Conservation (phyloP, 2,797 vertebrate genomes). For the Betta splendens region DNA sequence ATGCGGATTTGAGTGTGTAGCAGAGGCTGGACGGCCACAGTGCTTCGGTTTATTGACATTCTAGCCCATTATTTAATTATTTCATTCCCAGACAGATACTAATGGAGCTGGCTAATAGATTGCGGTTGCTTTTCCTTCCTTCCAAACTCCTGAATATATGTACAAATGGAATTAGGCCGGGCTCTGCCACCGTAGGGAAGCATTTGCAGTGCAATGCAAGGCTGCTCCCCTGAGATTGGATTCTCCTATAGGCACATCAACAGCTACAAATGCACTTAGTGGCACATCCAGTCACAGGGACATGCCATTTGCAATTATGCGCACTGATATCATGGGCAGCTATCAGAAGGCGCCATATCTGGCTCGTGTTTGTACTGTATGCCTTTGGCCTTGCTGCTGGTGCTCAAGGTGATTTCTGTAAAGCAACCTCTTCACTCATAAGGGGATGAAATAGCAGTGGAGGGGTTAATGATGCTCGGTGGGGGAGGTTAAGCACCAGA, state of each 20-base stretch:
- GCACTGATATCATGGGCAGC: conserved; percentile 34
- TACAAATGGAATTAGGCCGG: conserved; percentile 80
- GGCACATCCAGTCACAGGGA: conserved; percentile 43
- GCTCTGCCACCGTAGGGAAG: conserved; percentile 57
- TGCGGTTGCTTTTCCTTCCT: conserved; percentile 78
- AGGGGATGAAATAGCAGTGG: conserved; percentile 50
- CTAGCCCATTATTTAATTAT: conserved; percentile 85
- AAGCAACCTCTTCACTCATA: conserved; percentile 53
- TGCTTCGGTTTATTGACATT: conserved; percentile 83
- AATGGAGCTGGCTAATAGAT: conserved; percentile 85
- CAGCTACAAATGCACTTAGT: conserved; percentile 69
- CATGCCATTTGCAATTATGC: conserved; percentile 56
- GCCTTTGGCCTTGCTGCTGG: conserved; percentile 37
- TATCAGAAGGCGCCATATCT: conserved; percentile 31
- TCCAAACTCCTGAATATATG: conserved; percentile 75
- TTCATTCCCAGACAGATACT: conserved; percentile 85
- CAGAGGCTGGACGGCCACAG: conserved; percentile 65
- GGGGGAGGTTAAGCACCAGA: conserved; percentile 47
- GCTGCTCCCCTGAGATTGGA: conserved; percentile 58
- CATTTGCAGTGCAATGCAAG: conserved; percentile 46
- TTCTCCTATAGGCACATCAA: conserved; percentile 73
- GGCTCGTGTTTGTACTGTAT: conserved; percentile 35
- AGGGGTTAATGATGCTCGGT: conserved; percentile 54
- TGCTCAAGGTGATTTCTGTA: conserved; percentile 59
- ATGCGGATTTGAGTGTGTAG: conserved; percentile 47